Base-by-base conservation (phyloP, 1,140 invertebrate genomes). In the Drosophila nebulosa region DNA sequence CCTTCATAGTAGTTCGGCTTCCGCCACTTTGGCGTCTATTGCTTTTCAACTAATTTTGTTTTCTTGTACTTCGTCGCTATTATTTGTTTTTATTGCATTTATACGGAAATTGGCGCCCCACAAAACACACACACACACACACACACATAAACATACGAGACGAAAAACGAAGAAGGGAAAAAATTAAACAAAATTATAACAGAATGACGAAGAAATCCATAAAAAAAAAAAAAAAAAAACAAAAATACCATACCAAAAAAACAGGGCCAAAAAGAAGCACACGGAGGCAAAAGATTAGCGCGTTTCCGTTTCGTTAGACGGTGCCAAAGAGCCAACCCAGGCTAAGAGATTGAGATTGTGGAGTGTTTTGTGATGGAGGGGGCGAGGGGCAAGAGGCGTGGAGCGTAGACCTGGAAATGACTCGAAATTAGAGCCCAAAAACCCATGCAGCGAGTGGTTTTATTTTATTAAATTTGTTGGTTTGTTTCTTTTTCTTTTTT, bases 81-180 rank as follows among this genome's bases (percentile, higher is more conserved):
- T 86, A 86, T 88, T 86, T 88, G 74, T 83, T 86, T 86, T 86
- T 88, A 86, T 86, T 86, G 83, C 83, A 88, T 83, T 86, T 88
- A 86, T 88, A 88, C 78, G 83, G 83, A 86, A 86, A 86, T 86
- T 86, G 83, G 83, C 83, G 83, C 78, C 70, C 26, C 60, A 35
- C 64, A 51, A 64, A 16, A 73, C 35, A 58, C 53, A 61, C 57
- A 16, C 42, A 42, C 1, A n/a, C n/a, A n/a, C n/a, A n/a, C 39
- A 16, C 5, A 16, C 39, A 6, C 6, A 42, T 5, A 14, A 6
- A 18, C 16, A 1, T 16, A 18, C 4, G 12, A 3, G n/a, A 6
- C 14, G n/a, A 7, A 21, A 18, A 7, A 21, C 3, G 7, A 18
- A 53, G 18, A 61, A 35, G 22, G 5, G 16, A 22, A 60, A 51